Conservation (phyloP, 1,140 invertebrate species). For the Atta colombica region DNA sequence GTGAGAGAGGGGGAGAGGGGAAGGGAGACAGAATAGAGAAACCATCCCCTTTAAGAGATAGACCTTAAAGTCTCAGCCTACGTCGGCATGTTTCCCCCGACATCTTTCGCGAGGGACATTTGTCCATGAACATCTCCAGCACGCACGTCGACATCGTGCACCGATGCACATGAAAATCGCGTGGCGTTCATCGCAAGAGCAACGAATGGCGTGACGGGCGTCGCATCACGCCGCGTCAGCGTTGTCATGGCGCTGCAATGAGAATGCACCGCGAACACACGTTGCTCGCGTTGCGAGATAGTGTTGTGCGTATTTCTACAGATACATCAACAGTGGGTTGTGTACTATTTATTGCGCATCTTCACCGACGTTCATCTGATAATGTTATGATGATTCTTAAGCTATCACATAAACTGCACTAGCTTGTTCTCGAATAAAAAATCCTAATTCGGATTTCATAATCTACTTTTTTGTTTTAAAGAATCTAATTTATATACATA, state of each 20-base stretch:
- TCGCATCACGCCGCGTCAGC: background rate
- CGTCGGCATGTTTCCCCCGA: slow-evolving; percentile 37
- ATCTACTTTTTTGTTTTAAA: background rate
- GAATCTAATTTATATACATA: slow-evolving; percentile 3
- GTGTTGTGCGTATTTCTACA: background rate
- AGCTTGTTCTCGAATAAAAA: background rate
- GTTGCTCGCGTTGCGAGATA: background rate
- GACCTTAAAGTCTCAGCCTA: slow-evolving; percentile 70
- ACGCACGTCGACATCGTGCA: slow-evolving; percentile 16
- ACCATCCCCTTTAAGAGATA: slow-evolving; percentile 77
- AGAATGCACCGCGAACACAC: background rate
- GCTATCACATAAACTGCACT: background rate
- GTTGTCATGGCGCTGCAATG: background rate
- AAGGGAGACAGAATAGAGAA: slow-evolving; percentile 42
- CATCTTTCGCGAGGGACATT: slow-evolving; percentile 44
- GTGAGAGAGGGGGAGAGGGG: background rate
- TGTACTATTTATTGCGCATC: background rate
- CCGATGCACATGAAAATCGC: slow-evolving; percentile 48
- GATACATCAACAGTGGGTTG: background rate
- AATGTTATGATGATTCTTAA: background rate
- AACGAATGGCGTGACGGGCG: background rate
- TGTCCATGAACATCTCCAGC: background rate
- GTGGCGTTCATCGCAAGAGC: slow-evolving; percentile 13
- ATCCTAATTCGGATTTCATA: background rate
- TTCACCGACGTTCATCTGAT: background rate